Evolutionary conservation across 2,888 invertebrate species (phyloP), one percentile per base, ranked within the genome.

Genomic region (Chloroclysta siterata): DNA sequence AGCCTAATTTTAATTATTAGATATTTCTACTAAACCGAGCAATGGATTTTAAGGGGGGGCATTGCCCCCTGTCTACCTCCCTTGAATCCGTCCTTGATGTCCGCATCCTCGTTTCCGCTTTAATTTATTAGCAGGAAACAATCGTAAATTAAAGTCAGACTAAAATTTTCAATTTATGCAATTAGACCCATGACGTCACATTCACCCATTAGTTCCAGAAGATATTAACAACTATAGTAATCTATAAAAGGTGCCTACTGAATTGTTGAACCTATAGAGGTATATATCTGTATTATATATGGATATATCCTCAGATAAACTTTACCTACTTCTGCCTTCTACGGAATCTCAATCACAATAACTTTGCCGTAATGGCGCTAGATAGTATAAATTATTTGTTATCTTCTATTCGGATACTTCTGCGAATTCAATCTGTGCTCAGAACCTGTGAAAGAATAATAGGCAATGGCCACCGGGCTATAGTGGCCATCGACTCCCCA

Each of bases 401-500:
- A 65, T 65, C 65, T 65, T 56, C 56, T 64, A 28, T 60, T 60
- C 65, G 52, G 60, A 65, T 54, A 66, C 63, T 72, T 72, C 64
- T 72, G 66, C 57, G 59, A 73, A 68, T 75, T 74, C 76, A 79
- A 82, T 81, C 76, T 73, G 76, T 78, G 83, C 73, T 76, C 81
- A 77, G 72, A 74, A 76, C 68, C 81, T 83, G 83, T 80, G 75
- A 81, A 84, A 85, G 82, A 85, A 81, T 84, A 85, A 87, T 83
- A 76, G 75, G 66, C 63, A 71, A 67, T 81, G 76, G 75, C 65
- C 63, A 72, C 65, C 75, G 76, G 76, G 73, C 75, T 76, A n/a
- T n/a, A 80, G 66, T 76, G 78, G 77, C 76, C 78, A 74, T 75
- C 73, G 76, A 77, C 74, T 74, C 66, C 11, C 70, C 70, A 72